phyloP scores from a whole-genome alignment of 2,888 invertebrate species.

The Rhimphoctona megacephalus region DNA sequence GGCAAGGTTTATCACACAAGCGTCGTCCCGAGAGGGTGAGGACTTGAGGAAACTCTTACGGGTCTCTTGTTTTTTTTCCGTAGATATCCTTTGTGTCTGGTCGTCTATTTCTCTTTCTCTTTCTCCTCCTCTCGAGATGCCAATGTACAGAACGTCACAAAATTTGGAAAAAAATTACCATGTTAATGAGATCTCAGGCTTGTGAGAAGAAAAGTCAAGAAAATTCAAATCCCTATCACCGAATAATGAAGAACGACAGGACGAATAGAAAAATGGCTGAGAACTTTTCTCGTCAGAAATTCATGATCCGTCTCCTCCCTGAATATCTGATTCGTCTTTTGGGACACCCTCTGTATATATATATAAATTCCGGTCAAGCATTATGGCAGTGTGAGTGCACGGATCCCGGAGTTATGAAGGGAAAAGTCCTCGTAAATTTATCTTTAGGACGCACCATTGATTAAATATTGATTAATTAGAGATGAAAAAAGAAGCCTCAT shows the following conservation, averaged over 20 bases:
- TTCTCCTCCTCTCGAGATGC: not conserved
- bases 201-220: not conserved
- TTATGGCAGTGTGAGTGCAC: no score
- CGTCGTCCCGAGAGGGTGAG: constrained; percentile 25
- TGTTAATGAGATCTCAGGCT: not conserved
- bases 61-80: not conserved
- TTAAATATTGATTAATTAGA: no score
- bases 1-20: constrained; percentile 33
- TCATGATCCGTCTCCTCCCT: not conserved
- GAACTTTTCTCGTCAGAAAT: not conserved
- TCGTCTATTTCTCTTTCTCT: not conserved
- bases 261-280: not conserved
- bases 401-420: no score
- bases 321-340: no score
- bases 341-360: no score
- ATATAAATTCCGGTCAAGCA: no score
- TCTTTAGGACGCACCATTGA: no score
- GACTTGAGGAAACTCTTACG: constrained; percentile 38
- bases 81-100: not conserved
- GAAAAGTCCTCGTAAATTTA: no score
- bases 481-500: no score
- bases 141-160: not conserved
- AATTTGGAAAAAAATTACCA: not conserved
- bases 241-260: not conserved
- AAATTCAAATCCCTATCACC: no score